phyloP scores from a whole-genome alignment of 1,140 invertebrate genomes.

The Drosophila aff. region DNA sequence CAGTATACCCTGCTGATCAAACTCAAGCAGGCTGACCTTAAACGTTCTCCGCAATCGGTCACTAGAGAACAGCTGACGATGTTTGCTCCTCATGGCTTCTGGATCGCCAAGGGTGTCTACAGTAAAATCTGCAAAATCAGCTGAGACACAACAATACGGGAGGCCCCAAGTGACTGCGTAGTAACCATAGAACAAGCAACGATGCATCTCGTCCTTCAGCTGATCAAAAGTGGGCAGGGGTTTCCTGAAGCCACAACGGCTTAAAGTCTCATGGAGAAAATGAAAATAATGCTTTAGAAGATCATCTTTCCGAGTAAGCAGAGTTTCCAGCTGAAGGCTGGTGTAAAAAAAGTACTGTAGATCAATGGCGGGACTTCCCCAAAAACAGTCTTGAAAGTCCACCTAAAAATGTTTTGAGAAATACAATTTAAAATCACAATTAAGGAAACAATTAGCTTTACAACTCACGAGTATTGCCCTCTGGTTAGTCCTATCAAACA shows the following conservation, averaged over 20 bases:
- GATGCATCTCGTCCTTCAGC: constrained; percentile 66
- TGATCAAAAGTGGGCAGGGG: constrained; percentile 75
- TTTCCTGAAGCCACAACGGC: constrained; percentile 58
- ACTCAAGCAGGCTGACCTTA: constrained; percentile 40
- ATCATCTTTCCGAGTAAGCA: constrained; percentile 60
- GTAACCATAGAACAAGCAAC: constrained; percentile 70
- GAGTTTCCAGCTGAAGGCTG: constrained; percentile 60
- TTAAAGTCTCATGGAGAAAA: constrained; percentile 75
- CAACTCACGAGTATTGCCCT: constrained; percentile 85
- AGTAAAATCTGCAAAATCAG: constrained; percentile 33
- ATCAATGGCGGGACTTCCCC: constrained; percentile 71
- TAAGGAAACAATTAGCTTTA: background rate
- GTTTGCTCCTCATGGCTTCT: constrained; percentile 39
- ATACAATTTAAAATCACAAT: background rate
- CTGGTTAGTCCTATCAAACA: constrained; percentile 86
- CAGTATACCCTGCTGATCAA: constrained; percentile 65
- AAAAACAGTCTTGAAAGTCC: constrained; percentile 71
- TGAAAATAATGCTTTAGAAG: constrained; percentile 76
- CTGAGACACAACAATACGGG: constrained; percentile 58
- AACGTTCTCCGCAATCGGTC: constrained; percentile 51
- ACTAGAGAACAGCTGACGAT: constrained; percentile 47
- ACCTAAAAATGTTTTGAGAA: constrained; percentile 42
- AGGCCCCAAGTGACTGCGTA: constrained; percentile 64
- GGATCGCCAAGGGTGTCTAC: constrained; percentile 42
- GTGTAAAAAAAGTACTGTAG: constrained; percentile 72